Evolutionary conservation across 2,113 vertebrate genomes (phyloP), one percentile per base, ranked within the genome.

Genomic region (Psittacula cyanocephala): DNA sequence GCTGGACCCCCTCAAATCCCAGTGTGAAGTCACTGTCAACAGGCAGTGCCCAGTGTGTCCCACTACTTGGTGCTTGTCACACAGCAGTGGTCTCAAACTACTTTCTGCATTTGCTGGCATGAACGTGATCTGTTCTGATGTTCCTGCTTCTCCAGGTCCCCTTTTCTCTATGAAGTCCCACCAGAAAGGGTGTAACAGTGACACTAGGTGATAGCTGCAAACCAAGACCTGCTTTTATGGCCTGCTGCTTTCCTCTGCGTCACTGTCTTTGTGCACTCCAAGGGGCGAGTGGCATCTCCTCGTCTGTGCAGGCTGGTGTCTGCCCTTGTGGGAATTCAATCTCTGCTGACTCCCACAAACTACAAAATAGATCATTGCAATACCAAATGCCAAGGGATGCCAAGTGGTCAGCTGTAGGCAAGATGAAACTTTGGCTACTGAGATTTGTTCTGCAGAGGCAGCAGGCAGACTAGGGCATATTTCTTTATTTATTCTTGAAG

Each of bases 401-500:
- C 64, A 31, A 46, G 88, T 52, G 28, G 74, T 83, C 41, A 33
- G 41, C 64, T 86, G 62, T 64, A 89, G 91, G 86, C 85, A 94
- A 88, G 93, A 79, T 59, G 62, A 92, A 86, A 84, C 75, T 88
- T 85, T 57, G 67, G 20, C 67, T 93, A 74, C 76, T 15, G n/a
- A 57, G 47, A 82, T 84, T 49, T 6, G 93, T 81, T 93, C 80
- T 81, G 67, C 68, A 89, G 92, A 94, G 82, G 85, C 9, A 77
- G 16, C n/a, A 37, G 50, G 37, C 23, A 63, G 5, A 44, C 74
- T 95, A 39, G 70, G 74, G 43, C 55, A 41, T 37, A 52, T 92
- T 95, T 96, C 84, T 94, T 28, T 91, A 19, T 71, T 95, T 94
- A 41, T 95, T 96, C 81, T 74, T 79, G 64, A 75, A 93, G 67